A percentile compares a stretch with the other conserved stretches of the same genome.
Evolutionary conservation across 2,797 vertebrate genomes (phyloP).

Genomic region (Urosaurus nigricauda): DNA sequence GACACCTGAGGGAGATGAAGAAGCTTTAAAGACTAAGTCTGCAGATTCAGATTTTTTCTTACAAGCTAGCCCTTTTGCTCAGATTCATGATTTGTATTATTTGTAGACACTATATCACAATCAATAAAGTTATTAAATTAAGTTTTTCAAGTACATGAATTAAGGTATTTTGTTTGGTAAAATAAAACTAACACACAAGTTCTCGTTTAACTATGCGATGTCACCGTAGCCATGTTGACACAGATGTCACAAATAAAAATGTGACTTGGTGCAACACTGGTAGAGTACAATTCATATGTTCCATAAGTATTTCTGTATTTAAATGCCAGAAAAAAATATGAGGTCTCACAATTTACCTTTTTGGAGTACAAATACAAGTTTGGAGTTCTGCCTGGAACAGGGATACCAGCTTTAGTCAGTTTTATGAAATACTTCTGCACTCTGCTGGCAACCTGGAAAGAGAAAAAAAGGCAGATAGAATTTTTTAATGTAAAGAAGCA

Average conservation of each 20-base stretch:
- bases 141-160: neutral
- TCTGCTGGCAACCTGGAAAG: slow-evolving; percentile 92
- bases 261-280: neutral
- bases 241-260: neutral
- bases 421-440: slow-evolving; percentile 99
- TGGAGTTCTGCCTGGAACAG: slow-evolving; percentile 97
- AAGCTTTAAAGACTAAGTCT: no score
- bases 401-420: slow-evolving; percentile 98
- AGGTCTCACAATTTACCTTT: slow-evolving; percentile 85
- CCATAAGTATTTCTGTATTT: neutral
- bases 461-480: slow-evolving; percentile 9
- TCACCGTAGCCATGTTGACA: neutral
- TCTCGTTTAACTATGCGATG: neutral
- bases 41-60: no score
- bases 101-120: no score
- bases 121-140: neutral
- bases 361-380: slow-evolving; percentile 98
- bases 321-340: slow-evolving; percentile 12
- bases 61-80: no score
- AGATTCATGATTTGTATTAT: no score
- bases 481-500: neutral
- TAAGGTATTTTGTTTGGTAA: neutral
- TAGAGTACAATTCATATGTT: slow-evolving; percentile 29
- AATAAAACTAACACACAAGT: neutral
- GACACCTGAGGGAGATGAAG: no score